Percentiles rank a stretch among this genome's conserved stretches.
phyloP scores from a whole-genome alignment of 2,797 vertebrate species.

The Acanthurus lineatus region DNA sequence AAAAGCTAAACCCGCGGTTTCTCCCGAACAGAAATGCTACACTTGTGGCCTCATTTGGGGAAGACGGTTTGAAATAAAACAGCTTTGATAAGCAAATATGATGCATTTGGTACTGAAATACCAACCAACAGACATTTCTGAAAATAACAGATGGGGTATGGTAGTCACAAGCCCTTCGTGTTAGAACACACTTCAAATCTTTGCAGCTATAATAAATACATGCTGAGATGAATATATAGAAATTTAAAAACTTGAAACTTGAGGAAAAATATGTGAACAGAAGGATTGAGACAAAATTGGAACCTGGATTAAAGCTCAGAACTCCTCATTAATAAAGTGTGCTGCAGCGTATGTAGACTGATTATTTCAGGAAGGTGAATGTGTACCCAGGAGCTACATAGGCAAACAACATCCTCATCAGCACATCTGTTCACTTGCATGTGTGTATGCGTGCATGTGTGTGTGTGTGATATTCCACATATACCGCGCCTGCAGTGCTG shows the following conservation, averaged over 20 bases:
- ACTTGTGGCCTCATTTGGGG: neutral
- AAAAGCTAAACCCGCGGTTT: too few species aligned
- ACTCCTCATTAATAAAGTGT: neutral
- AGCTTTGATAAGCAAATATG: neutral
- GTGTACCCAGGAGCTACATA: conserved; percentile 26
- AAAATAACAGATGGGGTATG: neutral
- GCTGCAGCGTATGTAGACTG: conserved; percentile 18
- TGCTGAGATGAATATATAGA: neutral
- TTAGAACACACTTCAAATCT: neutral
- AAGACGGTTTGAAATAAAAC: neutral
- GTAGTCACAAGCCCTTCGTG: neutral
- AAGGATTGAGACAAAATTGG: neutral
- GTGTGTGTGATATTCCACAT: conserved; percentile 39
- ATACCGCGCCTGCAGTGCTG: conserved; percentile 46
- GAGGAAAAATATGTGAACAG: neutral
- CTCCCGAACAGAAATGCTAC: too few species aligned
- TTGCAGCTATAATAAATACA: neutral
- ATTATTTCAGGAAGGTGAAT: conserved; percentile 34
- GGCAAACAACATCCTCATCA: conserved; percentile 24
- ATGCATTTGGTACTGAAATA: neutral
- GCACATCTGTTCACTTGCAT: conserved; percentile 50
- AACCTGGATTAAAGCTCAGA: conserved; percentile 12
- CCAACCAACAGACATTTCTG: neutral
- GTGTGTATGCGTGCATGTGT: conserved; percentile 36
- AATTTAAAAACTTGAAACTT: neutral